Conservation (phyloP, 2,113 vertebrate species). For the Elaphurus davidianus region DNA sequence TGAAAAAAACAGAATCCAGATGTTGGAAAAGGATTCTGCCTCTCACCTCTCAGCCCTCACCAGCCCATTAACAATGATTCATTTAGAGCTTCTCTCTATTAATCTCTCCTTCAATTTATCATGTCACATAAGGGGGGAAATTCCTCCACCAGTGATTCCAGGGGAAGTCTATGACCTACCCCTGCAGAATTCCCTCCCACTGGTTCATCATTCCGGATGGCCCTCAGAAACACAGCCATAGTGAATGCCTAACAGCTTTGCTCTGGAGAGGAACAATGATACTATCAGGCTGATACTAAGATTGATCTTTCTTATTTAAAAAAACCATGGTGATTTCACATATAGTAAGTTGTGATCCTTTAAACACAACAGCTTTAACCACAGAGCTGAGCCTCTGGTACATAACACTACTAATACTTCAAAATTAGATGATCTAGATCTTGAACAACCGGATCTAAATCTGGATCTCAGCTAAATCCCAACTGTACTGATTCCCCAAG, state of each 20-base stretch:
- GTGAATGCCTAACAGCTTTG: background rate
- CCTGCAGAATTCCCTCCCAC: background rate
- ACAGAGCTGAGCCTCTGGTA: background rate
- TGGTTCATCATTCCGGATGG: accelerated
- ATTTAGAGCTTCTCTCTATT: background rate
- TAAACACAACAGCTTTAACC: background rate
- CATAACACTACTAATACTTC: background rate
- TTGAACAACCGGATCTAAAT: background rate
- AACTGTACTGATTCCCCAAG: background rate
- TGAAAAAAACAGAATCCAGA: background rate
- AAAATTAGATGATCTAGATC: background rate
- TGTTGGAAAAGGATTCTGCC: background rate
- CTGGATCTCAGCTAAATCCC: background rate
- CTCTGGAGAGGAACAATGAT: background rate
- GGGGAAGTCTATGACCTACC: background rate
- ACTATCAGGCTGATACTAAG: background rate
- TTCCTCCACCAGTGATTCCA: background rate
- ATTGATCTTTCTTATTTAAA: background rate
- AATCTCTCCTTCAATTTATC: background rate
- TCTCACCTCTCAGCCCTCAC: background rate
- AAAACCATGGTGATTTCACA: background rate
- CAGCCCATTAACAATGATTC: background rate
- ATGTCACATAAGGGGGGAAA: background rate
- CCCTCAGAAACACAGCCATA: background rate
- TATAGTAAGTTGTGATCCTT: background rate